Evolutionary conservation across 2,797 vertebrate species (phyloP).

Genomic region (Trichosurus vulpecula): DNA sequence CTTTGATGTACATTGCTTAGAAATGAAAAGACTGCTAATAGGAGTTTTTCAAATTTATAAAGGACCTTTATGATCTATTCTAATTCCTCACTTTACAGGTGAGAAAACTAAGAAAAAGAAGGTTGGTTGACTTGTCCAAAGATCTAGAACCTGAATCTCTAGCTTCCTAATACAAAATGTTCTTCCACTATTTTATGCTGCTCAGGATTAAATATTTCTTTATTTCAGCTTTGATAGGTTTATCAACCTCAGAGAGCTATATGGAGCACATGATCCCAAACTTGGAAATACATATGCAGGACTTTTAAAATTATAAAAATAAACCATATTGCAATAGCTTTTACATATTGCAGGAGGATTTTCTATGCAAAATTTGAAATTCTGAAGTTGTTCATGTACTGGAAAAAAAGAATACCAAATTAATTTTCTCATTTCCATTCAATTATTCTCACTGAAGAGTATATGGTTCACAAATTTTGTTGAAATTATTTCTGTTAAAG

Average conservation of each 20-base stretch:
- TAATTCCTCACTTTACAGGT: background rate
- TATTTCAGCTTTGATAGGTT: background rate
- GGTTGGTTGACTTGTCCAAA: background rate
- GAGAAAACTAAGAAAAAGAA: background rate
- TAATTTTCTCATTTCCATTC: background rate
- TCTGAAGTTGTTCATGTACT: background rate
- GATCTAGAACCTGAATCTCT: background rate
- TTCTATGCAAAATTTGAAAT: conserved; percentile 12
- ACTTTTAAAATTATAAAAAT: background rate
- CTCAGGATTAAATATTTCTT: conserved; percentile 1
- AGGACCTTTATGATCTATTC: background rate
- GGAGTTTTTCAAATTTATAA: background rate
- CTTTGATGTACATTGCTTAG: background rate
- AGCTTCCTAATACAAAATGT: background rate
- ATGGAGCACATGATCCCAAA: background rate
- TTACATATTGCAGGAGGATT: background rate
- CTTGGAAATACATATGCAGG: background rate
- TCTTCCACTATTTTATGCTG: background rate
- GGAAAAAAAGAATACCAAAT: background rate
- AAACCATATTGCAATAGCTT: background rate
- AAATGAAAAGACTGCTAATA: background rate
- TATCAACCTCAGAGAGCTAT: background rate
- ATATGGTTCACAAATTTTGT: background rate
- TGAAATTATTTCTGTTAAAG: conserved; percentile 23
- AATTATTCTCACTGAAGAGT: background rate